phyloP scores from a whole-genome alignment of 2,888 invertebrate genomes.

The Tholera decimalis region DNA sequence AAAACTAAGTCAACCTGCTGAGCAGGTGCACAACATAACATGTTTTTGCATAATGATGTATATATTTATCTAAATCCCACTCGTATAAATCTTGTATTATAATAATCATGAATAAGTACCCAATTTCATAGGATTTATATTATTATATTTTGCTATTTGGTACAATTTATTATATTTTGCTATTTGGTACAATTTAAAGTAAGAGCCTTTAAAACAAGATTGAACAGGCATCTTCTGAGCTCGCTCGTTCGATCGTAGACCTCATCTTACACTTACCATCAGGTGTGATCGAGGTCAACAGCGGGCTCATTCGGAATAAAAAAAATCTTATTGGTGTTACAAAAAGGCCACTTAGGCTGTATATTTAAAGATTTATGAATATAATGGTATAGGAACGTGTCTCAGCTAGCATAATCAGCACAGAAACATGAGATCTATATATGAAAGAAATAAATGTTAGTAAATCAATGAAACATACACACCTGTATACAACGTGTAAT shows the following conservation, averaged over 20 bases:
- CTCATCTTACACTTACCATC: too few species aligned
- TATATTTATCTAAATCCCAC: constrained; percentile 12
- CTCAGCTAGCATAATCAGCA: background rate
- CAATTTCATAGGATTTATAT: constrained; percentile 7
- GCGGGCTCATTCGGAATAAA: too few species aligned
- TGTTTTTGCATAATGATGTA: background rate
- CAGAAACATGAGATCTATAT: background rate
- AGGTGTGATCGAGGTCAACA: too few species aligned
- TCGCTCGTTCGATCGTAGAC: too few species aligned
- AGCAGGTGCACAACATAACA: constrained; percentile 21
- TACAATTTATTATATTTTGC: constrained; percentile 14
- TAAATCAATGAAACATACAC: background rate
- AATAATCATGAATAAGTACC: constrained; percentile 31
- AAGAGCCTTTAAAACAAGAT: too few species aligned
- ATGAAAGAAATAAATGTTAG: background rate
- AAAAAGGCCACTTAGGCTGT: background rate
- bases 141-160: constrained; percentile 4
- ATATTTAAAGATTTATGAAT: background rate
- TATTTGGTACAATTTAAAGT: constrained; percentile 4
- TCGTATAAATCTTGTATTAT: constrained; percentile 19
- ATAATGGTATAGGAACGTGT: background rate
- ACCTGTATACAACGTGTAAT: too few species aligned
- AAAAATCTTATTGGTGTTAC: background rate
- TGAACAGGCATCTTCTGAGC: too few species aligned
- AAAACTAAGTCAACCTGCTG: background rate